Base-by-base conservation (phyloP, 2,888 invertebrate genomes). In the Perizoma affinitatum region DNA sequence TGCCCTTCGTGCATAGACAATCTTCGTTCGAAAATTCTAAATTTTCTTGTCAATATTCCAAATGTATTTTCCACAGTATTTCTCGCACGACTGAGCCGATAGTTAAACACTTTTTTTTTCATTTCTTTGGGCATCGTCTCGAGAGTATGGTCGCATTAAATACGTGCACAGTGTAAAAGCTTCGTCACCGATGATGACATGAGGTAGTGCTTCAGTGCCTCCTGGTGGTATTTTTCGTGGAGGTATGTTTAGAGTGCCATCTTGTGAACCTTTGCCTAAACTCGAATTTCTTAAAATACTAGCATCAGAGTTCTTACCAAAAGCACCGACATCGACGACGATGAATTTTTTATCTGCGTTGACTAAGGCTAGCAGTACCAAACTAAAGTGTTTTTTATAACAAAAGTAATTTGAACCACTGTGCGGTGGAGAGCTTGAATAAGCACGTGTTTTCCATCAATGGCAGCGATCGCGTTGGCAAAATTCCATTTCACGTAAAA, bases 221-320 rank as follows among this genome's bases (percentile, higher is more conserved):
- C 57, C 44, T 40, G 44, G 51, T 50, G 50, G 50, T 44, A 45
- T 50, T 45, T 51, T 44, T 44, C 41, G 4, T 45, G 50, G 45
- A 43, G 49, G 57, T 57, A 57, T 50, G 49, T 40, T 51, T n/a
- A 51, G 34, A 51, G 42, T 51, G 41, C 55, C 58, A 48, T 65
- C 44, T 48, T 63, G 56, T 63, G 62, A 62, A 58, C 53, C 49
- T 63, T 58, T 62, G 52, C 65, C 65, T 55, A 65, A 61, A 58
- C 61, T 63, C 41, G 65, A 67, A 56, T 52, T 63, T 54, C 58
- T 61, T 43, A 68, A 66, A 58, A 61, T 63, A 56, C 61, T 58
- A 59, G 58, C 56, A 59, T 67, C 68, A 63, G 58, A 63, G 55
- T 68, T 67, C 58, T 63, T 65, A 45, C 67, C 67, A 67, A 58